Evolutionary conservation across 2,113 vertebrate genomes (phyloP), one percentile per base, ranked within the genome.

Genomic region (Trochalopteron elliotii): DNA sequence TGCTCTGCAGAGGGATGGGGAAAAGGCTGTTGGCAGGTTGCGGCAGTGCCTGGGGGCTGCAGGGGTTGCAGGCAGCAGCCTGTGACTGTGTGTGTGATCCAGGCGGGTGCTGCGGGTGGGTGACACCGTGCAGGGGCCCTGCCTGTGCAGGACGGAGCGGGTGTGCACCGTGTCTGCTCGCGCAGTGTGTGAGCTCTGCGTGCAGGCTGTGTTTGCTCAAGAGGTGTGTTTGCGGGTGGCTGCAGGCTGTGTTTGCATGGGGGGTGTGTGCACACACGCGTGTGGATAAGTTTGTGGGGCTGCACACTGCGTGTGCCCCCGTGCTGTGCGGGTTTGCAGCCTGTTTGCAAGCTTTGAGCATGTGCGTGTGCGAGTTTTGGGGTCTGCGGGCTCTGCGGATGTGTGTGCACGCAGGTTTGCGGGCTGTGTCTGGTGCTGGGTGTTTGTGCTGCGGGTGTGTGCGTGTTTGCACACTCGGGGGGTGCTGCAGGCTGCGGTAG

Each of bases 241-340:
- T 25, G 78, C 78, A 15, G 90, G 67, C 91, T 53, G 80, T 59
- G 69, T 86, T 83, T 80, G 49, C 76, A 63, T 0, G 19, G 11
- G 15, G 44, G 31, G 44, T 42, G 42, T 10, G 35, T 1, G 64
- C 14, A 6, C 18, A 6, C 13, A 1, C 2, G 4, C 0, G 5
- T 11, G 27, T 28, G 14, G 69, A 8, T 42, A 78, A 84, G 60
- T 85, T 40, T 39, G 65, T 1, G 70, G 83, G 75, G 44, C 70
- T 45, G 71, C 28, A 19, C 60, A 7, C 37, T 31, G 80, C 1
- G 4, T 5, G 86, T 67, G 65, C 39, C 79, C 75, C 24, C 53
- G 8, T 1, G 3, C 7, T 0, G 61, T 21, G 72, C 5, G 1
- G 81, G 37, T 31, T 45, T 30, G 80, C 67, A 80, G 94, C 35